Conservation (phyloP, 2,888 invertebrate species). For the Nysson spinosus region DNA sequence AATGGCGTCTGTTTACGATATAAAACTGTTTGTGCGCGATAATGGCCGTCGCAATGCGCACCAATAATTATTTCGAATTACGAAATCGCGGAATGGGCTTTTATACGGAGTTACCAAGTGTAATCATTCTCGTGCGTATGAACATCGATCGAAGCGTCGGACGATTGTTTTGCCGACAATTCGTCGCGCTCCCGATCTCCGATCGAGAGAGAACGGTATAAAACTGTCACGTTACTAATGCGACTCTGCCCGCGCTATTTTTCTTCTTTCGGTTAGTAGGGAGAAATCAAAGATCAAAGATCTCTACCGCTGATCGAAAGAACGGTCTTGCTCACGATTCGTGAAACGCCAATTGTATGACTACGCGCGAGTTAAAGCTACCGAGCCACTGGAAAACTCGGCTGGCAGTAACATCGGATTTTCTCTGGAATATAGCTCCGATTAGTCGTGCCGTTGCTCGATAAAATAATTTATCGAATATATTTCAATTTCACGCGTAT, state of each 20-base stretch:
- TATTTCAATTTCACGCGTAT: slow-evolving; percentile 76
- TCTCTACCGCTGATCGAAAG: too few species aligned
- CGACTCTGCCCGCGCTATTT: neutral
- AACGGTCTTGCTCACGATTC: too few species aligned
- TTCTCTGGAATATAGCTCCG: slow-evolving; percentile 68
- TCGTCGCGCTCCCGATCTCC: slow-evolving; percentile 29
- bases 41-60: slow-evolving; percentile 63
- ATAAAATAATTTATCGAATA: slow-evolving; percentile 77
- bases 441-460: slow-evolving; percentile 73
- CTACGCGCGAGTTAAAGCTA: slow-evolving; percentile 24
- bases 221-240: too few species aligned
- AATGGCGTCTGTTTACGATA: slow-evolving; percentile 64
- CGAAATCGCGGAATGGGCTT: slow-evolving; percentile 64
- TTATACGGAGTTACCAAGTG: slow-evolving; percentile 61
- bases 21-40: slow-evolving; percentile 64
- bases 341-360: neutral
- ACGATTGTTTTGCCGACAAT: slow-evolving; percentile 55
- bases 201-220: too few species aligned
- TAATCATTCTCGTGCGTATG: slow-evolving; percentile 60
- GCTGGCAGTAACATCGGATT: slow-evolving; percentile 49
- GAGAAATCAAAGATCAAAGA: too few species aligned
- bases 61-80: slow-evolving; percentile 65
- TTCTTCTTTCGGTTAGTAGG: too few species aligned
- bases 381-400: slow-evolving; percentile 46
- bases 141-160: slow-evolving; percentile 58